phyloP scores from a whole-genome alignment of 2,888 invertebrate species.

The Allolobophora icterica region DNA sequence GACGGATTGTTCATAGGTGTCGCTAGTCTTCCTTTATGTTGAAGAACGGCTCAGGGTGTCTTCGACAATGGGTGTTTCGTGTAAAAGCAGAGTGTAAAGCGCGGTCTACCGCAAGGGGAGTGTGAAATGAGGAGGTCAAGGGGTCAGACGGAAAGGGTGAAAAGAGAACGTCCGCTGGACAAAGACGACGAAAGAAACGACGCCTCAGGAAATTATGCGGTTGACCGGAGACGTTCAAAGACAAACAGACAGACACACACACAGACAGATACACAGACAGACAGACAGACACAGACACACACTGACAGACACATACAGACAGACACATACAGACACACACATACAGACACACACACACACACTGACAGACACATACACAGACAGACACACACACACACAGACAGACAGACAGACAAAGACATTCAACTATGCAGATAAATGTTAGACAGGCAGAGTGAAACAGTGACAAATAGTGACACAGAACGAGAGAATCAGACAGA shows the following conservation, averaged over 20 bases:
- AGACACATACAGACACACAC: not conserved
- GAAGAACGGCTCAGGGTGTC: not conserved
- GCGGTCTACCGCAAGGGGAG: not conserved
- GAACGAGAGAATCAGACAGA: not conserved
- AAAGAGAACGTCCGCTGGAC: constrained; percentile 1
- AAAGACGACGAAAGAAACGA: not conserved
- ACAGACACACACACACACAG: too few relatives aligned
- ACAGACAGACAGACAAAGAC: not conserved
- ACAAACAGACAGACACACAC: too few relatives aligned
- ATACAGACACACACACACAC: not conserved
- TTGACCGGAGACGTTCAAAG: not conserved
- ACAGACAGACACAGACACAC: too few relatives aligned
- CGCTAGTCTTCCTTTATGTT: too few relatives aligned
- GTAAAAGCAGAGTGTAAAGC: not conserved
- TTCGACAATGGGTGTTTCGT: not conserved
- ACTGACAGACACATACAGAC: too few relatives aligned
- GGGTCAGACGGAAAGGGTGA: not conserved
- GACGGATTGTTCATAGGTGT: too few relatives aligned
- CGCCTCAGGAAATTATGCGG: not conserved
- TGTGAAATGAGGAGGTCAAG: not conserved
- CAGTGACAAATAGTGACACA: too few relatives aligned
- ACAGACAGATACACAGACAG: too few relatives aligned
- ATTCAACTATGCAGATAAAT: not conserved
- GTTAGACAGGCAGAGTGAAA: not conserved
- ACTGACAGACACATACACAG: not conserved